Conservation (phyloP, 2,113 vertebrate species). For the Channa maculata region DNA sequence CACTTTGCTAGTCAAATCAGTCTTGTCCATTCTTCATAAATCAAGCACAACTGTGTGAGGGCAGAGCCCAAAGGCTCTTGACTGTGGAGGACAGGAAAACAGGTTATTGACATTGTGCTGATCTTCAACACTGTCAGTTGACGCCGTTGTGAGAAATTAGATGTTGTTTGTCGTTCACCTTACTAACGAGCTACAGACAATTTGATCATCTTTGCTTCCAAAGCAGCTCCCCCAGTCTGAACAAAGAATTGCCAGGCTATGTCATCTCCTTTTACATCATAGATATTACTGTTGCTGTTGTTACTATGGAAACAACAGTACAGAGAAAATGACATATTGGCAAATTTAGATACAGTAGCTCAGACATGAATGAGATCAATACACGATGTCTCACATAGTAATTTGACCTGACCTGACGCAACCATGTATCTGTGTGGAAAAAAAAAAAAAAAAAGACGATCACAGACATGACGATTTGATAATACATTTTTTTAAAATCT, state of each 20-base stretch:
- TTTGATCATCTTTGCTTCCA: constrained; percentile 23
- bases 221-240: constrained; percentile 36
- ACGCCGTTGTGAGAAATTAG: background rate
- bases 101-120: constrained; percentile 6
- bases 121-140: background rate
- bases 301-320: constrained; percentile 73
- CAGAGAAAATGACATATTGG: constrained; percentile 46
- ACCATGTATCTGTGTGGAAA: constrained; percentile 6
- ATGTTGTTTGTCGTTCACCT: background rate
- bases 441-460: background rate
- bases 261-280: constrained; percentile 37
- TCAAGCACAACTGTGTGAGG: constrained; percentile 44
- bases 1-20: constrained; percentile 76
- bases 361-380: constrained; percentile 14
- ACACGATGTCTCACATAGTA: background rate
- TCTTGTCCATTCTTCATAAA: constrained; percentile 66
- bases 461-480: constrained; percentile 15
- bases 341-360: constrained; percentile 44
- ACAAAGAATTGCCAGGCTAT: constrained; percentile 41
- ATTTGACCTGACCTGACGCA: constrained; percentile 25
- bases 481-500: background rate
- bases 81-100: constrained; percentile 24
- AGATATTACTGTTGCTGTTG: constrained; percentile 59
- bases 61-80: constrained; percentile 6
- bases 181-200: background rate